Percentiles rank a stretch among this genome's conserved stretches.
Evolutionary conservation across 2,888 invertebrate genomes (phyloP).

Genomic region (Melikaiella ostensackeni): DNA sequence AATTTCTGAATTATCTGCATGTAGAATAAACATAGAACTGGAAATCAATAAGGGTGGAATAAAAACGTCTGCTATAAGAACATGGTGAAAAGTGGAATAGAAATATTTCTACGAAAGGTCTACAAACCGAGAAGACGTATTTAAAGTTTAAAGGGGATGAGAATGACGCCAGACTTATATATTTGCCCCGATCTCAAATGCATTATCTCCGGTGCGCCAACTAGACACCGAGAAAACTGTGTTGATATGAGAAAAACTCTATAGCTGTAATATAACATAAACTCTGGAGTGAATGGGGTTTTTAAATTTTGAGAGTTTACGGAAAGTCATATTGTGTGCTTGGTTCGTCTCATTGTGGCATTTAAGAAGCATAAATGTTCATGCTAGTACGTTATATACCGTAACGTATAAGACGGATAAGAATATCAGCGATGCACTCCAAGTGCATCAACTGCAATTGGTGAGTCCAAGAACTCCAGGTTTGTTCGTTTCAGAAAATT

Average conservation of each 20-base stretch:
- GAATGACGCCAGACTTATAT: not conserved
- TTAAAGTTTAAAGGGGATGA: not conserved
- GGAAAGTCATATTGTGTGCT: slow-evolving; percentile 23
- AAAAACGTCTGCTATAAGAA: not conserved
- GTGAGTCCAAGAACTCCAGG: not conserved
- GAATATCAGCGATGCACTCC: slow-evolving; percentile 18
- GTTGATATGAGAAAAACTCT: not conserved
- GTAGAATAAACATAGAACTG: not conserved
- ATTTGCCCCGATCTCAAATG: not conserved
- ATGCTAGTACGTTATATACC: not conserved
- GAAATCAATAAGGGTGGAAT: not conserved
- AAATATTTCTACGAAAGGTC: not conserved
- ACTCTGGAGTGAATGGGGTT: not conserved
- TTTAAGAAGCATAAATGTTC: slow-evolving; percentile 4
- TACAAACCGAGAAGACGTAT: not conserved
- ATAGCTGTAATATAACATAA: not conserved
- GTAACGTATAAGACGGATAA: slow-evolving; percentile 25
- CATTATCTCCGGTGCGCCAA: not conserved
- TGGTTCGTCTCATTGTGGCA: slow-evolving; percentile 28
- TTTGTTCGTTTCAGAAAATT: slow-evolving; percentile 3
- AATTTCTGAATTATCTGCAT: no score
- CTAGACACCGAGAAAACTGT: not conserved
- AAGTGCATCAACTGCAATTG: slow-evolving; percentile 4
- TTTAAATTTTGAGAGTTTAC: not conserved
- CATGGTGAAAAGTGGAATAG: not conserved